Evolutionary conservation across 2,797 vertebrate species (phyloP).

Genomic region (Acomys russatus): DNA sequence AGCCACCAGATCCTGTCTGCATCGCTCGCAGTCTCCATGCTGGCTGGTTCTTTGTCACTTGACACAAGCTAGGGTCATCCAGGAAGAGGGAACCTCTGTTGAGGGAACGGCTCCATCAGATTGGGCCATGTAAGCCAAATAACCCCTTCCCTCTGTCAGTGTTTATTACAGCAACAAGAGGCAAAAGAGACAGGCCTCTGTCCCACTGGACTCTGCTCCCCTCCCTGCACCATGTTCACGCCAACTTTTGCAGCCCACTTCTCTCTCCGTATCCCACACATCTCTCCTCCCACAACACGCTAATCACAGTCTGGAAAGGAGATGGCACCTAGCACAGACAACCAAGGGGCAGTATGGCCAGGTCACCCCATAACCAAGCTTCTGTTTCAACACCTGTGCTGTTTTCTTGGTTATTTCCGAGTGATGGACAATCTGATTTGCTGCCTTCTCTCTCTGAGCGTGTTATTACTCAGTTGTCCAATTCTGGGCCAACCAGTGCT

Average conservation of each 20-base stretch:
- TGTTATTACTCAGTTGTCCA: constrained; percentile 13
- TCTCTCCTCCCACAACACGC: neutral
- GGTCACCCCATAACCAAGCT: neutral
- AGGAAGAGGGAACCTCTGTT: neutral
- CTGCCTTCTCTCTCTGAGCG: constrained; percentile 1
- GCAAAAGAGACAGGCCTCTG: neutral
- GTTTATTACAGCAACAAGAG: neutral
- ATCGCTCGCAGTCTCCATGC: neutral
- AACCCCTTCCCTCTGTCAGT: neutral
- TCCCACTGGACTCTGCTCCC: neutral
- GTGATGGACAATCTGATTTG: neutral
- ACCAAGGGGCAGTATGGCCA: neutral
- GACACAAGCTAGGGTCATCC: neutral
- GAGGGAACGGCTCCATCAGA: neutral
- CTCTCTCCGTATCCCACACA: neutral
- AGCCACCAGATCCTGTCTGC: neutral
- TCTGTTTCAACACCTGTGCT: neutral
- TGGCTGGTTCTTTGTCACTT: neutral
- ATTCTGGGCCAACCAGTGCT: neutral
- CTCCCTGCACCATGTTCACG: neutral
- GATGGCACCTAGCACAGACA: neutral
- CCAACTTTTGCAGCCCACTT: neutral
- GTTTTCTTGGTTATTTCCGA: constrained; percentile 33
- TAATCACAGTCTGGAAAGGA: neutral
- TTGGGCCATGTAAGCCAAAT: neutral